A percentile compares a stretch with the other conserved stretches of the same genome.
Conservation (phyloP, 2,797 vertebrate genomes). For the Acrossocheilus wenchowensis region DNA sequence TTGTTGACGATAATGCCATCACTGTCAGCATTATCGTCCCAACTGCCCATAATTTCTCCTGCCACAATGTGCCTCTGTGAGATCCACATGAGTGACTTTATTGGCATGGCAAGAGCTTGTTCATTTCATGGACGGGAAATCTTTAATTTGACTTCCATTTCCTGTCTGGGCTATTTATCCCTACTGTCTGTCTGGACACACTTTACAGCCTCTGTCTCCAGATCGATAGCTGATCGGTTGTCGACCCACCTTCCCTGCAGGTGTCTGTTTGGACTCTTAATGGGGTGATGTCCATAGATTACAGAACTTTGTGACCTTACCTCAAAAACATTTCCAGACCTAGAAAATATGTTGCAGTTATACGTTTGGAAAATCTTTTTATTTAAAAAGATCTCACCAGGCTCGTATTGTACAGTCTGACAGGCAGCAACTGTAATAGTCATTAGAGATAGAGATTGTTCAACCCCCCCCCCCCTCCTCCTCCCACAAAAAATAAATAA, state of each 20-base stretch:
- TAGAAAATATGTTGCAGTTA: not conserved
- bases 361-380: not conserved
- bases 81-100: slow-evolving; percentile 63
- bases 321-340: not conserved
- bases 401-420: not conserved
- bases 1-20: slow-evolving; percentile 71
- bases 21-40: slow-evolving; percentile 65
- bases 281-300: not conserved
- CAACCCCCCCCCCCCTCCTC: too few relatives aligned
- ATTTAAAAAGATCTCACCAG: too few relatives aligned
- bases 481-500: too few relatives aligned
- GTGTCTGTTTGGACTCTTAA: not conserved
- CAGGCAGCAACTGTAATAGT: not conserved
- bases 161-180: slow-evolving; percentile 66
- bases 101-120: slow-evolving; percentile 68
- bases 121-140: slow-evolving; percentile 75
- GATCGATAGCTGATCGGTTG: slow-evolving; percentile 22
- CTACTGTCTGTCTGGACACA: slow-evolving; percentile 50
- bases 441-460: not conserved
- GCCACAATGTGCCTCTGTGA: slow-evolving; percentile 25
- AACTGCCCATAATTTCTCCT: slow-evolving; percentile 21
- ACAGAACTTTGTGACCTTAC: not conserved
- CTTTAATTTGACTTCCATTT: slow-evolving; percentile 71
- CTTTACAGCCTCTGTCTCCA: slow-evolving; percentile 35
- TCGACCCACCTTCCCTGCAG: not conserved